These are phyloP conservation scores for Porites cylindrica DNA, from an alignment of 92 coral and sea anemone species.

Conservation along the genomic window DNA sequence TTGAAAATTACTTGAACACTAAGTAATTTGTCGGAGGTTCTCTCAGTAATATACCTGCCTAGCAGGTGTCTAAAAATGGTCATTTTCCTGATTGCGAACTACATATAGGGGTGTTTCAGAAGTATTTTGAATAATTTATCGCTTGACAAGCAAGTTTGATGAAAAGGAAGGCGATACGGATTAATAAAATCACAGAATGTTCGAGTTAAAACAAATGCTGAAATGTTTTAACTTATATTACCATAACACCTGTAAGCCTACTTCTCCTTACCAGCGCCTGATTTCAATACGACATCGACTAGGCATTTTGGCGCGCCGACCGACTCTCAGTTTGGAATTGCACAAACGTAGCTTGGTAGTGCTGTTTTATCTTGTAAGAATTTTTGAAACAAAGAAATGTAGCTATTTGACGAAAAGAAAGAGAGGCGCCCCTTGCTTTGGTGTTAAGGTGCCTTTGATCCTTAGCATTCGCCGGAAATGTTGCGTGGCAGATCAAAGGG, in stretches of 20 bases:
- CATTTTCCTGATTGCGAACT: slow-evolving; percentile 34
- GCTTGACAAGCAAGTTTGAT: not conserved
- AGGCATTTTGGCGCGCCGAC: slow-evolving; percentile 3
- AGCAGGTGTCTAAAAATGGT: slow-evolving; percentile 40
- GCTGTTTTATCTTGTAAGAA: not conserved
- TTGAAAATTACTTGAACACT: not conserved
- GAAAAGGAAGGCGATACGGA: not conserved
- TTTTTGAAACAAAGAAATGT: slow-evolving; percentile 26
- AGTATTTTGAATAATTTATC: slow-evolving; percentile 18
- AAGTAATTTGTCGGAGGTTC: slow-evolving; percentile 23
- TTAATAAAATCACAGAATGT: not conserved
- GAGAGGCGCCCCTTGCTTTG: slow-evolving; percentile 1
- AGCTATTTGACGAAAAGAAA: slow-evolving; percentile 29
- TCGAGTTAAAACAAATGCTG: not conserved
- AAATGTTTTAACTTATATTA: slow-evolving; percentile 16
- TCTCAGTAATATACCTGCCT: slow-evolving; percentile 11
- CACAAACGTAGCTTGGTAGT: not conserved
- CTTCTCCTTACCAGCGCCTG: not conserved
- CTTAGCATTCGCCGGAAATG: slow-evolving; percentile 71
- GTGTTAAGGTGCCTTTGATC: slow-evolving; percentile 7
- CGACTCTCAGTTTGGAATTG: not conserved
- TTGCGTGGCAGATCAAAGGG: slow-evolving; percentile 60
- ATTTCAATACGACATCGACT: slow-evolving; percentile 2
- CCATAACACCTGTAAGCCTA: not conserved
- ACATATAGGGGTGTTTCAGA: slow-evolving; percentile 11